phyloP scores from a whole-genome alignment of 2,888 invertebrate species.

The Neoascia interrupta region DNA sequence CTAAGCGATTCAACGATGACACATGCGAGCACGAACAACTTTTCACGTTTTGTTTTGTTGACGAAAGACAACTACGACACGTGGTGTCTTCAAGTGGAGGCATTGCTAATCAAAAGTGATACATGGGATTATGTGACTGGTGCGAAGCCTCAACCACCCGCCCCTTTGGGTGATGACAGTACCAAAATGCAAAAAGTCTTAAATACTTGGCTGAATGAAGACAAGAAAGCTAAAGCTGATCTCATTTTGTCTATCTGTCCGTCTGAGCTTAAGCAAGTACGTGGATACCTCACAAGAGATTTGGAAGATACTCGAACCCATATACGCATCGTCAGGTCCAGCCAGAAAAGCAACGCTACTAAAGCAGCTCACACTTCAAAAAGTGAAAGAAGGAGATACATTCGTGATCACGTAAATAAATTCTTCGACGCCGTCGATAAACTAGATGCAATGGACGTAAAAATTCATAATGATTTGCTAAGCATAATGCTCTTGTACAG shows the following conservation, averaged over 20 bases:
- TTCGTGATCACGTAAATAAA: no score
- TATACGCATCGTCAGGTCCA: conserved; percentile 46
- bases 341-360: conserved; percentile 35
- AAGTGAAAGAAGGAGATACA: no score
- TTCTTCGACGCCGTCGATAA: no score
- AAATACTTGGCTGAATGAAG: neutral
- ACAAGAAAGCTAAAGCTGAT: conserved; percentile 11
- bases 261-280: conserved; percentile 26
- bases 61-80: no score
- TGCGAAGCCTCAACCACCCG: neutral
- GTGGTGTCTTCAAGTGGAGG: no score
- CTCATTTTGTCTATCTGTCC: conserved; percentile 29
- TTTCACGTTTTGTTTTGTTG: no score
- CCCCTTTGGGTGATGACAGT: neutral
- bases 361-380: conserved; percentile 25
- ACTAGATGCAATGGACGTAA: no score
- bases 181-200: neutral
- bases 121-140: conserved; percentile 7
- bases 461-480: no score
- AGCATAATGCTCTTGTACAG: no score
- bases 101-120: no score
- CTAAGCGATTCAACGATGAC: no score
- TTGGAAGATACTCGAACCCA: conserved; percentile 27
- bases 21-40: no score
- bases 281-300: conserved; percentile 24